Percentiles rank a stretch among this genome's conserved stretches.
Conservation (phyloP, 2,888 invertebrate genomes). For the Hemithea aestivaria region DNA sequence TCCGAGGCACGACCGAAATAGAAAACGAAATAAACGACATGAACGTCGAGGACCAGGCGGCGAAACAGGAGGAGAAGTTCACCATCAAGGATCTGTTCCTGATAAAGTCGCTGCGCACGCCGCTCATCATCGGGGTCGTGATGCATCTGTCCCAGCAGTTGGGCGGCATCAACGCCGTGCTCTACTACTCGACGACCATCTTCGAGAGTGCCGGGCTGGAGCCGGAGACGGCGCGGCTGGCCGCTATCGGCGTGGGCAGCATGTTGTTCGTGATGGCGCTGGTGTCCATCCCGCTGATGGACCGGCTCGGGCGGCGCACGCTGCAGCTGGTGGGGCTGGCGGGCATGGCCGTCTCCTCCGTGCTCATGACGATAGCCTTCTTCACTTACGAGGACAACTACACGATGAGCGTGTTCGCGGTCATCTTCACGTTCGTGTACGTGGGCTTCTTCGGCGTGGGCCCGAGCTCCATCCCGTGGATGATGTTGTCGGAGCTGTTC, state of each 20-base stretch:
- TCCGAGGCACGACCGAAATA: slow-evolving; percentile 60
- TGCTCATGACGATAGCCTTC: slow-evolving; percentile 82
- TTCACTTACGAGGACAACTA: slow-evolving; percentile 60
- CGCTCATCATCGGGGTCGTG: slow-evolving; percentile 68
- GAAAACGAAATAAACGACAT: slow-evolving; percentile 72
- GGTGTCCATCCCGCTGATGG: slow-evolving; percentile 88
- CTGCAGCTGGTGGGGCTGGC: slow-evolving; percentile 84
- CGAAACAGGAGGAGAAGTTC: slow-evolving; percentile 62
- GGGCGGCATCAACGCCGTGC: slow-evolving; percentile 78
- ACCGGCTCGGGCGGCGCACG: slow-evolving; percentile 83
- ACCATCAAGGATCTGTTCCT: slow-evolving; percentile 58
- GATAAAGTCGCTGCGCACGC: slow-evolving; percentile 54
- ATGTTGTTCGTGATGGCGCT: slow-evolving; percentile 86
- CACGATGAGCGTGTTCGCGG: slow-evolving; percentile 70
- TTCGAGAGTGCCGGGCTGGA: slow-evolving; percentile 82
- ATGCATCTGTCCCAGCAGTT: slow-evolving; percentile 75
- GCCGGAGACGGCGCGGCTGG: slow-evolving; percentile 79
- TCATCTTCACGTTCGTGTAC: slow-evolving; percentile 69
- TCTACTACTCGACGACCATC: slow-evolving; percentile 85
- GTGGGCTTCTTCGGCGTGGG: slow-evolving; percentile 75
- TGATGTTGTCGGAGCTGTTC: slow-evolving; percentile 73
- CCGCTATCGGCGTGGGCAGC: slow-evolving; percentile 85
- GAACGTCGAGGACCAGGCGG: slow-evolving; percentile 67
- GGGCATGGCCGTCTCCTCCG: slow-evolving; percentile 85
- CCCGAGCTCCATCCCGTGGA: slow-evolving; percentile 76